Base-by-base conservation (phyloP, 2,888 invertebrate species). In the Meganola albula region DNA sequence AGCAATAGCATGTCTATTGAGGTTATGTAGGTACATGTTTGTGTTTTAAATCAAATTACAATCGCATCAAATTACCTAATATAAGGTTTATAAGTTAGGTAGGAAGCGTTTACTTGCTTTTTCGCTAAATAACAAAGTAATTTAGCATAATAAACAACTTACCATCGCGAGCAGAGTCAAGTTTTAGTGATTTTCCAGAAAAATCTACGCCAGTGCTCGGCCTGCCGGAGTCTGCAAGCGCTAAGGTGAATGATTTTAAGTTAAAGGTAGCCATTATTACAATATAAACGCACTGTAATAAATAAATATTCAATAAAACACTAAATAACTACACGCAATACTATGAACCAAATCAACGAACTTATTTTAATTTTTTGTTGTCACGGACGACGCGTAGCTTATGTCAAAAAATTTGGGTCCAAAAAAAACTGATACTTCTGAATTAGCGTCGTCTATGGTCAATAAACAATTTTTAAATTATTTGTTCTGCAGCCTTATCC, bases 151-250 rank as follows among this genome's bases (percentile, higher is more conserved):
- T 20, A 18, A 6, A 10, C 7, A 18, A 40, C 31, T 37, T 83
- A 96, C 96, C 96, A 85, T 96, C 93, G 36, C 90, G 88, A 30
- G 90, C 93, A 0, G 89, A 89, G 67, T 95, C 88, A 55, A 97
- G 88, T 77, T 95, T 95, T 29, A 94, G 72, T 0, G 91, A 91
- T 76, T 90, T 90, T 33, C 93, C 94, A 40, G 92, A 91, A 71
- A 96, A 97, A 60, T 93, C 93, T 9, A 97, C 90, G 27, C 95
- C 94, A 53, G 63, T 83, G 10, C 64, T 63, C 6, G 74, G 66
- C 33, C 78, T 74, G 32, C 65, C 76, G 2, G 88, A 70, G 31
- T 73, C 78, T 52, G 73, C 70, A 21, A 89, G 60, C 10, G 85
- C 88, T 27, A 71, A 60, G 31, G 69, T 77, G 25, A 91, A 75